Evolutionary conservation across 2,888 invertebrate species (phyloP), one percentile per base, ranked within the genome.

Genomic region (Temnothorax rugatulus): DNA sequence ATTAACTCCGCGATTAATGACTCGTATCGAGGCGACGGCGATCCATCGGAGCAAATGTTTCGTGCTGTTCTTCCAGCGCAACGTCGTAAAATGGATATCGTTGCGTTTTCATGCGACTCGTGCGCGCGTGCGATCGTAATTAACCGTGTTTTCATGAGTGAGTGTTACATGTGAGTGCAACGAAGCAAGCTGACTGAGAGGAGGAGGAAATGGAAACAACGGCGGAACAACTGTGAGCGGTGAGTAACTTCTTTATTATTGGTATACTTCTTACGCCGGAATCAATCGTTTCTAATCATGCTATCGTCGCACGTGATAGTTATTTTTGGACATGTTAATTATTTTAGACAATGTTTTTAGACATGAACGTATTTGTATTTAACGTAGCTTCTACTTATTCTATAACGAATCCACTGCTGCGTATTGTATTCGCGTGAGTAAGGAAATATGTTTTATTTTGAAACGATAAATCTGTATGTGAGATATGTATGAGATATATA

Each of bases 181-280:
- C 52, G 71, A 71, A 71, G 71, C 50, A 34, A 34, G 21, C 15
- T 38, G 25, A 47, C 15, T 38, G 25, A 47, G 44, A 66, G 8
- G 15, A 18, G 18, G 44, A 15, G 41, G 21, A 5, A n/a, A 4
- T 1, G 21, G 29, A 69, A 29, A 34, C 8, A 52, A 34, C 50
- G 29, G 38, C 21, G 8, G 15, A 54, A 52, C 34, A 52, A 38
- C 18, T 52, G 21, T 15, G 52, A 71, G 29, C 29, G 52, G 52
- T 54, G 71, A 71, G n/a, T 54, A 71, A 71, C 52, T 52, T 68
- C 29, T 68, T 68, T 68, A 68, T 50, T 50, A 47, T 66, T 66
- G 18, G 18, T 25, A 29, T 21, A 66, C 4, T 47, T 66, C n/a
- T 18, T 4, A 34, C 41, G 47, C 47, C 47, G 25, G 44, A 68